A percentile compares a stretch with the other conserved stretches of the same genome.
phyloP scores from a whole-genome alignment of 2,888 invertebrate species.

The Arctia plantaginis region DNA sequence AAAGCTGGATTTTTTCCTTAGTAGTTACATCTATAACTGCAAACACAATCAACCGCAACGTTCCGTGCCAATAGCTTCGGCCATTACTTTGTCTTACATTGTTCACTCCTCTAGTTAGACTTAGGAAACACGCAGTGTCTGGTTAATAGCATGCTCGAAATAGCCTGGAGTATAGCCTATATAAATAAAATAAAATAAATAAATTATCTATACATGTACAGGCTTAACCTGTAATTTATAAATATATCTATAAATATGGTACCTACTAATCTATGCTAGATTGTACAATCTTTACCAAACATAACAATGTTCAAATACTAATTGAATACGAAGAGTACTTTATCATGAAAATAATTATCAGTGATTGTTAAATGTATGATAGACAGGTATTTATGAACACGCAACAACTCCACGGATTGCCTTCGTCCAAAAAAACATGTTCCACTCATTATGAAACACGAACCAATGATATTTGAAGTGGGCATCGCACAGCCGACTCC shows the following conservation, averaged over 20 bases:
- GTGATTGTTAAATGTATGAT: neutral
- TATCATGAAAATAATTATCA: neutral
- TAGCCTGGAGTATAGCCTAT: neutral
- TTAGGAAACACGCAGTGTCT: conserved; percentile 28
- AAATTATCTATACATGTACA: neutral
- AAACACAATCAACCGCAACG: conserved; percentile 77
- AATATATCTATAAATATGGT: neutral
- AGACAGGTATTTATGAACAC: neutral
- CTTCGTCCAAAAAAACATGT: conserved; percentile 77
- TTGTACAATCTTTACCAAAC: neutral
- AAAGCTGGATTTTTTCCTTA: conserved; percentile 55
- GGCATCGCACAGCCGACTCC: conserved; percentile 60
- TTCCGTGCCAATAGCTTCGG: conserved; percentile 73
- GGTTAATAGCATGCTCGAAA: conserved; percentile 21
- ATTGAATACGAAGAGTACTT: neutral
- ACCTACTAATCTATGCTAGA: neutral
- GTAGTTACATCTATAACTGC: conserved; percentile 65
- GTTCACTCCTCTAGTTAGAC: conserved; percentile 35
- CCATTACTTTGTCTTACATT: conserved; percentile 68
- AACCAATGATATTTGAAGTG: conserved; percentile 82
- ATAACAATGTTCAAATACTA: neutral
- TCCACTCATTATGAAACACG: conserved; percentile 84
- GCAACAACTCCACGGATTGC: conserved; percentile 67
- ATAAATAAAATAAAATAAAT: neutral
- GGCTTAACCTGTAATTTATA: neutral